Evolutionary conservation across 2,113 vertebrate genomes (phyloP).

Genomic region (Geothlypis trichas): DNA sequence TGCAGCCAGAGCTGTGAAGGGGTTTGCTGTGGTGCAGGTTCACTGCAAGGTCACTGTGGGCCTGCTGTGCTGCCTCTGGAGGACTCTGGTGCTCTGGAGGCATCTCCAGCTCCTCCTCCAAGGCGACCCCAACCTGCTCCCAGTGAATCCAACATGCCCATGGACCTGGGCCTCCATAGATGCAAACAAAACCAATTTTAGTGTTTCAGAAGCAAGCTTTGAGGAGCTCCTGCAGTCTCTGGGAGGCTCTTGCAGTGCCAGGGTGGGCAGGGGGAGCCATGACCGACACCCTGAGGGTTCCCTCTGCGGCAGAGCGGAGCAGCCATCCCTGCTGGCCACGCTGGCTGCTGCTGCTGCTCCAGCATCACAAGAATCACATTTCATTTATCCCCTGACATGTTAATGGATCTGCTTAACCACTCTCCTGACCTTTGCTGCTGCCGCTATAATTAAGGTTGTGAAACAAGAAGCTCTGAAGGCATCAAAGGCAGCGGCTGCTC

Average conservation of each 20-base stretch:
- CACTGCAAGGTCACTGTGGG: rapidly evolving
- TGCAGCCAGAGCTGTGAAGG: background rate
- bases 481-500: conserved; percentile 41
- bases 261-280: background rate
- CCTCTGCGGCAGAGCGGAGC: background rate
- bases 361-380: conserved; percentile 30
- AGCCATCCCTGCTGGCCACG: background rate
- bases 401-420: conserved; percentile 59
- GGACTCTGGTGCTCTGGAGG: background rate
- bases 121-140: background rate
- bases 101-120: background rate
- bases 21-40: background rate
- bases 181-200: background rate
- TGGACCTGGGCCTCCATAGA: rapidly evolving
- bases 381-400: conserved; percentile 55
- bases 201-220: background rate
- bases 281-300: background rate
- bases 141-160: rapidly evolving
- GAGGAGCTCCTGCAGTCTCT: background rate
- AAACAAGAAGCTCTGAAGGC: conserved; percentile 62
- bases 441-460: conserved; percentile 60
- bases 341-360: background rate
- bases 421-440: conserved; percentile 55
- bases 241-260: background rate
- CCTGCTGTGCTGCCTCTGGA: background rate